Evolutionary conservation across 2,888 invertebrate species (phyloP), one percentile per base, ranked within the genome.

Genomic region (Lobophora halterata): DNA sequence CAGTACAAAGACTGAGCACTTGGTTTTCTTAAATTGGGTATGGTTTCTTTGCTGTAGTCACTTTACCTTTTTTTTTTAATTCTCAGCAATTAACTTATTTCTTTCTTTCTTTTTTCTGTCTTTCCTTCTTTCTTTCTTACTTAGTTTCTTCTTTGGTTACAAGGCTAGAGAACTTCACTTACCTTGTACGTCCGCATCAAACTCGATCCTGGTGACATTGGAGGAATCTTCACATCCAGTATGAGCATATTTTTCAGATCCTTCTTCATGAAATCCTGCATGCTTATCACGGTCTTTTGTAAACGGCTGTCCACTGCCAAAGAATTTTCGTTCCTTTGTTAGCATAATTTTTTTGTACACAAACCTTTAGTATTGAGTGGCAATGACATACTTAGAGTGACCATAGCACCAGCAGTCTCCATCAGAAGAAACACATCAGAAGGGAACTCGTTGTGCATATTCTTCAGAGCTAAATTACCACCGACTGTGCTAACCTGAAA

Each of bases 341-440:
- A 7, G n/a, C n/a, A n/a, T n/a, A n/a, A n/a, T n/a, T n/a, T n/a
- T n/a, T n/a, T n/a, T n/a, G n/a, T n/a, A n/a, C n/a, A n/a, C n/a
- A n/a, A n/a, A n/a, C n/a, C n/a, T n/a, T 8, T 12, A 7, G 5
- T 13, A 13, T 18, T 12, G 11, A 24, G 12, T 5, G 32, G 10
- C 12, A 14, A 12, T 11, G 18, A 59, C 65, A 66, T 72, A 89
- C 91, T 72, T 40, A 90, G 64, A 6, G 85, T 87, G 5, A 92
- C 55, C 12, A 74, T 67, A 0, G 91, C 91, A 23, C 89, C 88
- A 6, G 90, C 89, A 1, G 91, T 90, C 70, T 89, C 90, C 6
- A 93, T 59, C 3, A 93, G 74, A 2, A 93, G 59, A 55, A 91
- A 93, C 5, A 95, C 61, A 63, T 95, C 95, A 0, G 95, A 95